Evolutionary conservation across 2,797 vertebrate genomes (phyloP).

Genomic region (Catamblyrhynchus diadema): DNA sequence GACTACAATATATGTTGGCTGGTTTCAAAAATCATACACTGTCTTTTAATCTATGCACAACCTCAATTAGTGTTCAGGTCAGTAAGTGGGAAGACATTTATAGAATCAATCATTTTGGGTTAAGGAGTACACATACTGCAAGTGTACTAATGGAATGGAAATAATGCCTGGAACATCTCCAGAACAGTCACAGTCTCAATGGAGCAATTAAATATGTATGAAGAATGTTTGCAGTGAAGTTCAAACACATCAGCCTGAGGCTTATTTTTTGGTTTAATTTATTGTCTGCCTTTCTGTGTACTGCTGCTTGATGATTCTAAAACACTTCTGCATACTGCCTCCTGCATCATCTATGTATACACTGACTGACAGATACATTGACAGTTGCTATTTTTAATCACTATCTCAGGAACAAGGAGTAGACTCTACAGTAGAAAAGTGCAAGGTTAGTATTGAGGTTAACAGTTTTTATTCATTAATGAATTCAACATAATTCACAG

Average conservation of each 20-base stretch:
- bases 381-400: constrained; percentile 66
- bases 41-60: constrained; percentile 72
- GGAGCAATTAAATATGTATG: constrained; percentile 81
- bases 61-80: constrained; percentile 77
- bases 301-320: constrained; percentile 55
- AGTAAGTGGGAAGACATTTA: constrained; percentile 74
- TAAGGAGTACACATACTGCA: constrained; percentile 69
- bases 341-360: not conserved
- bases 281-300: constrained; percentile 67
- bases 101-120: constrained; percentile 79
- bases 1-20: constrained; percentile 55
- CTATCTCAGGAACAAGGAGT: constrained; percentile 20
- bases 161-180: constrained; percentile 76
- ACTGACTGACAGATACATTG: constrained; percentile 46
- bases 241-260: constrained; percentile 72
- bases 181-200: constrained; percentile 70
- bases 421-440: not conserved
- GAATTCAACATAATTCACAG: not conserved
- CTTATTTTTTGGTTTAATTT: constrained; percentile 77
- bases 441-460: not conserved
- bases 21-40: constrained; percentile 59
- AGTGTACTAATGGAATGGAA: constrained; percentile 78
- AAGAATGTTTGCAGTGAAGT: constrained; percentile 76
- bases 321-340: not conserved
- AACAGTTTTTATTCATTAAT: constrained; percentile 39